Evolutionary conservation across 2,888 invertebrate species (phyloP).

Genomic region (Aromia moschata): DNA sequence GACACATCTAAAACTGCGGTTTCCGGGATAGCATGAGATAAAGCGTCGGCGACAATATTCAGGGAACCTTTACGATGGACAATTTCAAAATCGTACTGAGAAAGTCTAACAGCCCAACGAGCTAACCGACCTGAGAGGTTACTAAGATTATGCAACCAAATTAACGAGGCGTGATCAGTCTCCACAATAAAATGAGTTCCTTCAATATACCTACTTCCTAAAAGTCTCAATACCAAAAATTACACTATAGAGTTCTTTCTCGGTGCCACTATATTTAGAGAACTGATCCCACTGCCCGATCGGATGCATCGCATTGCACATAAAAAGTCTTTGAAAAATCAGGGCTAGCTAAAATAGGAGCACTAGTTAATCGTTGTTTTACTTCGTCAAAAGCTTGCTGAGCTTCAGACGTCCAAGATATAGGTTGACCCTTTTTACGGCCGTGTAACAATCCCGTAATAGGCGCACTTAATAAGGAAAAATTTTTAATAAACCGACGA

Average conservation of each 20-base stretch:
- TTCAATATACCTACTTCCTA: constrained; percentile 45
- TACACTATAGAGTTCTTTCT: constrained; percentile 39
- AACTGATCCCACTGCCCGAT: constrained; percentile 34
- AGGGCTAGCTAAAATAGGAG: constrained; percentile 35
- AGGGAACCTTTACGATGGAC: constrained; percentile 43
- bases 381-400: constrained; percentile 32
- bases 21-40: neutral
- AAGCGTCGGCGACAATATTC: constrained; percentile 47
- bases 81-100: constrained; percentile 38
- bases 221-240: constrained; percentile 41
- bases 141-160: constrained; percentile 45
- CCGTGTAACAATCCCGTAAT: constrained; percentile 30
- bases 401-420: constrained; percentile 33
- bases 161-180: constrained; percentile 46
- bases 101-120: constrained; percentile 40
- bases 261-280: constrained; percentile 38
- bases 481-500: constrained; percentile 28
- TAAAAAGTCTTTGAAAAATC: constrained; percentile 35
- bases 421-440: constrained; percentile 34
- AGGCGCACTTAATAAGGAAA: constrained; percentile 26
- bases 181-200: constrained; percentile 38
- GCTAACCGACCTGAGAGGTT: constrained; percentile 47
- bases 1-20: neutral
- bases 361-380: constrained; percentile 32
- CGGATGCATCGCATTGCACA: constrained; percentile 36